Conservation (phyloP, 2,113 vertebrate genomes). For the Acanthochromis polyacanthus region DNA sequence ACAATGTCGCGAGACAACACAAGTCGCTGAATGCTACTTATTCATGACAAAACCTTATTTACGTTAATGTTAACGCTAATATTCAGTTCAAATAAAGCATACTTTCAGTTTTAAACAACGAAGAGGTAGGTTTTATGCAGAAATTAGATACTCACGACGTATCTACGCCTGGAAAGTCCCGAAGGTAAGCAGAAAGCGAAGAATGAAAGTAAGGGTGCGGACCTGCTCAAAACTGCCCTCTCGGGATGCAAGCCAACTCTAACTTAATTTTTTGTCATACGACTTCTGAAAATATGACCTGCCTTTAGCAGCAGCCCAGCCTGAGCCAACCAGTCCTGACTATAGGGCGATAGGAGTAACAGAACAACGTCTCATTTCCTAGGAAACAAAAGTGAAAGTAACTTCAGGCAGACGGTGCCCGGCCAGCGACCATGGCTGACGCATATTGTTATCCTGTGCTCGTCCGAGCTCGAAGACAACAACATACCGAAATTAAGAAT, state of each 20-base stretch:
- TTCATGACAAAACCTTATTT: no score
- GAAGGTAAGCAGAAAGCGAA: conserved; percentile 14
- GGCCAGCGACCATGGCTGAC: conserved; percentile 49
- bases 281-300: fast-evolving
- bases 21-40: no score
- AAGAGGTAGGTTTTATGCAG: fast-evolving
- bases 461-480: conserved; percentile 63
- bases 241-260: background rate
- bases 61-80: no score
- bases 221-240: background rate
- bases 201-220: background rate
- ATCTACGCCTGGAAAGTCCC: conserved; percentile 39
- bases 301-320: background rate
- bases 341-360: fast-evolving
- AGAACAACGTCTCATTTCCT: background rate
- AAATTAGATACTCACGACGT: conserved; percentile 2
- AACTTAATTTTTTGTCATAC: background rate
- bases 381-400: conserved; percentile 79
- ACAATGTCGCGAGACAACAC: background rate
- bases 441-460: conserved; percentile 52
- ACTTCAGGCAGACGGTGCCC: fast-evolving
- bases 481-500: conserved; percentile 33
- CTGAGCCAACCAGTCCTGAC: background rate
- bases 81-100: no score
- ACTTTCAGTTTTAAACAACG: no score